These are phyloP conservation scores for Gopherus evgoodei DNA, from an alignment of 2,113 vertebrate genomes.

Conservation along the genomic window DNA sequence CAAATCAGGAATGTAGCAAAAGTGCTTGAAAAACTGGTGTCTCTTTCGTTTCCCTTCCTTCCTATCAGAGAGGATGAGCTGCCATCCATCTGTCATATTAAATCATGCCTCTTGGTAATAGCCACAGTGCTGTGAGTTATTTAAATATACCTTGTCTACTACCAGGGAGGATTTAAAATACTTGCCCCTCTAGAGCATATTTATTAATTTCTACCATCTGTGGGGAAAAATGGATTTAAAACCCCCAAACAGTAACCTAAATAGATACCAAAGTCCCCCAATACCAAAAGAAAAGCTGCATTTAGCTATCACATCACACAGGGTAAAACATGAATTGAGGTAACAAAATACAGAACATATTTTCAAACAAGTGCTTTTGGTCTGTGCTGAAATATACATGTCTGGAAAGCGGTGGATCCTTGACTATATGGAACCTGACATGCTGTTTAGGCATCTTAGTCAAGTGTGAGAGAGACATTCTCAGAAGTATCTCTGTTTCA, in stretches of 20 bases:
- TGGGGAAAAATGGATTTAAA: not conserved
- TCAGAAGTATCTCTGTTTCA: not conserved
- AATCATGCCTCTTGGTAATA: slow-evolving; percentile 9
- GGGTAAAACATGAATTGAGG: not conserved
- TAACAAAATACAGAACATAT: not conserved
- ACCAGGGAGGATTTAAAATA: not conserved
- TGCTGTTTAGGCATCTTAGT: not conserved
- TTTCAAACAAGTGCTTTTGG: not conserved
- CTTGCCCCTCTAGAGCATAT: not conserved
- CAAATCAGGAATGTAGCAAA: not conserved
- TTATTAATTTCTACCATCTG: slow-evolving; percentile 1
- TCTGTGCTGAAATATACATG: not conserved
- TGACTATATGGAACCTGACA: not conserved
- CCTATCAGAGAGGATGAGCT: not conserved
- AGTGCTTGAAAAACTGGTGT: not conserved
- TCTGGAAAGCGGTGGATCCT: not conserved
- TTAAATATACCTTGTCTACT: not conserved
- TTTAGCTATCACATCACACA: not conserved
- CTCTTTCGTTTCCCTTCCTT: not conserved
- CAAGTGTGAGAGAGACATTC: not conserved
- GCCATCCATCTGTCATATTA: not conserved
- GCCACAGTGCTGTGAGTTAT: not conserved
- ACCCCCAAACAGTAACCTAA: not conserved
- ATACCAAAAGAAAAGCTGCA: not conserved
- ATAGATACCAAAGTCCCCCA: not conserved